phyloP scores from a whole-genome alignment of 2,113 vertebrate species.

The Hyla sarda region DNA sequence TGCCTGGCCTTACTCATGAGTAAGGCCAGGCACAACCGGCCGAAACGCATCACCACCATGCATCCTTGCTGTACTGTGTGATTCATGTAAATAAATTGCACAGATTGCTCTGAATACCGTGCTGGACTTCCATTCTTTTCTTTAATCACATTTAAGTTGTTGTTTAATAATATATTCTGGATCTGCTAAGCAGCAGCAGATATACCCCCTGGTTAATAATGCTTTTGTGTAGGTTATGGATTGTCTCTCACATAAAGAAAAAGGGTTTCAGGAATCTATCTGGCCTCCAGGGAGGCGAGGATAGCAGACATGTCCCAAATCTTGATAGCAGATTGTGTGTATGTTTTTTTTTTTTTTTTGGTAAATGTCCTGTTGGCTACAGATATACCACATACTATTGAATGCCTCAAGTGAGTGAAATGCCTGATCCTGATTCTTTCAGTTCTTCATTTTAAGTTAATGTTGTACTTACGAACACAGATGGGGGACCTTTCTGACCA shows the following conservation, averaged over 20 bases:
- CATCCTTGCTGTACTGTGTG: too few species aligned
- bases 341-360: neutral
- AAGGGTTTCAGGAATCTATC: neutral
- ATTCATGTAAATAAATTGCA: too few species aligned
- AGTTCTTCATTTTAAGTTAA: neutral
- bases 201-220: neutral
- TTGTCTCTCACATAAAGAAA: neutral
- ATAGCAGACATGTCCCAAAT: neutral
- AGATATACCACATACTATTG: neutral
- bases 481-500: constrained; percentile 95
- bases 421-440: neutral
- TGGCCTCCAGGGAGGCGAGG: neutral
- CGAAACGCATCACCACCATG: too few species aligned
- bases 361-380: neutral
- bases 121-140: too few species aligned
- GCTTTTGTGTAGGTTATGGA: neutral
- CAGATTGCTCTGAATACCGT: too few species aligned
- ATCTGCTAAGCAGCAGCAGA: neutral
- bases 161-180: too few species aligned
- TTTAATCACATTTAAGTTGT: too few species aligned
- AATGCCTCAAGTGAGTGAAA: neutral
- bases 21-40: too few species aligned
- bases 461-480: constrained; percentile 92
- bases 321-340: neutral
- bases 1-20: too few species aligned